Evolutionary conservation across 37 sponge, comb jelly and placozoan species (phyloP).

Genomic region (Agelas oroides): DNA sequence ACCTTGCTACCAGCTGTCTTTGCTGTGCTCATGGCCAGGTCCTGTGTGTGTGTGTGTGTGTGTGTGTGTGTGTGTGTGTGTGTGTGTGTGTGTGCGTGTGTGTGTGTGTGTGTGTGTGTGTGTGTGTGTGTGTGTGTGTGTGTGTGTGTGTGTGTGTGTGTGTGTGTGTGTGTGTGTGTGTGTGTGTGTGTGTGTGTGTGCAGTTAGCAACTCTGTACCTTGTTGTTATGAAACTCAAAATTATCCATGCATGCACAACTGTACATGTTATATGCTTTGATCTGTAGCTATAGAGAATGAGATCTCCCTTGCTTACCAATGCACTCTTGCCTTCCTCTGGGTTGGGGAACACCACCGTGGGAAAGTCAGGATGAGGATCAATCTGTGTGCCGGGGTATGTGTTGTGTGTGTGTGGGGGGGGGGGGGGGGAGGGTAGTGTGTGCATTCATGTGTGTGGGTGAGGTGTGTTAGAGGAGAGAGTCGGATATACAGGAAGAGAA

Average conservation of each 20-base stretch:
- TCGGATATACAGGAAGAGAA: not conserved
- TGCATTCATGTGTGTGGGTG: slow-evolving; percentile 46
- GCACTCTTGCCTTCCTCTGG: slow-evolving; percentile 99
- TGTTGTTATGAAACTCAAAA: too few species aligned
- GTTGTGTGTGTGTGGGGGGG: not conserved
- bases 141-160: slow-evolving; percentile 6
- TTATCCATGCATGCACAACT: too few species aligned
- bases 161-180: not conserved
- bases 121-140: too few species aligned
- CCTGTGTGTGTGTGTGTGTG: slow-evolving; percentile 41
- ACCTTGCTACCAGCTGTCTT: slow-evolving; percentile 63
- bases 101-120: too few species aligned
- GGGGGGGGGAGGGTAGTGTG: not conserved
- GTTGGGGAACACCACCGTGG: slow-evolving; percentile 96
- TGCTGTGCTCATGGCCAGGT: slow-evolving; percentile 90
- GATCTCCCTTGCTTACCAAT: slow-evolving; percentile 61
- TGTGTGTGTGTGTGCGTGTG: slow-evolving; percentile 4
- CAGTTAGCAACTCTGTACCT: too few species aligned
- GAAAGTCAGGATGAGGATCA: slow-evolving; percentile 97
- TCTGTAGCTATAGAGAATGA: not conserved
- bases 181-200: not conserved
- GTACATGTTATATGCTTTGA: too few species aligned
- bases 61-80: slow-evolving; percentile 14
- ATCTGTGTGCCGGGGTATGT: slow-evolving; percentile 30
- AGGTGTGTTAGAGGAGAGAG: not conserved